These are phyloP conservation scores for Pitangus sulphuratus DNA, from an alignment of 2,797 vertebrate species.

Conservation along the genomic window DNA sequence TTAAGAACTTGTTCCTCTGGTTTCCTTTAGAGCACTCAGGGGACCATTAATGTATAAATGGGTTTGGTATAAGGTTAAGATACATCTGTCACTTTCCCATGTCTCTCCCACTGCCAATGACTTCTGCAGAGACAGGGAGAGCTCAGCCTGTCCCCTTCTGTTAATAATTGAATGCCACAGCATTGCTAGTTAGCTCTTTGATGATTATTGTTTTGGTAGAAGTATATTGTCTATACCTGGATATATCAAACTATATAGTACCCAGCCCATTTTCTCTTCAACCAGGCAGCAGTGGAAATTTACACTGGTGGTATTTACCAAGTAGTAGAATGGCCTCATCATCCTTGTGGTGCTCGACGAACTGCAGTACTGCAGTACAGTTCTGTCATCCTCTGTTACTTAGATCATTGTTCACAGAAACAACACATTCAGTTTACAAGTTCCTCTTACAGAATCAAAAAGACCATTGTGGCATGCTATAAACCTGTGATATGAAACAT, in stretches of 20 bases:
- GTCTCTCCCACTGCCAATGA: not conserved
- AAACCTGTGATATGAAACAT: not conserved
- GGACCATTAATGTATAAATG: not conserved
- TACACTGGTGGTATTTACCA: not conserved
- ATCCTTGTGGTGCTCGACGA: not conserved
- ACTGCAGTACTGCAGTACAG: not conserved
- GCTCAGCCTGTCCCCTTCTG: not conserved
- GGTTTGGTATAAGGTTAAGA: not conserved
- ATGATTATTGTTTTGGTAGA: not conserved
- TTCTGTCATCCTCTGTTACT: not conserved
- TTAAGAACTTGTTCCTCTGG: not conserved
- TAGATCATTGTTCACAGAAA: not conserved
- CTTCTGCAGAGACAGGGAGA: not conserved
- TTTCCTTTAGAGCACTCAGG: not conserved
- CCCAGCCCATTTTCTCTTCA: not conserved
- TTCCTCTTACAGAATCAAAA: not conserved
- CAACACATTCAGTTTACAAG: not conserved
- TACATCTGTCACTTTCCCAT: not conserved
- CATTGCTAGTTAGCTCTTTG: not conserved
- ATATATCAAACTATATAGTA: not conserved
- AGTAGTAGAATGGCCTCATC: not conserved
- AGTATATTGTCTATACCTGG: not conserved
- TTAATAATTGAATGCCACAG: not conserved
- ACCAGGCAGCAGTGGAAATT: not conserved
- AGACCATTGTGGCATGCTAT: not conserved